phyloP scores from a whole-genome alignment of 2,888 invertebrate species.

The Chelonus formosanus region DNA sequence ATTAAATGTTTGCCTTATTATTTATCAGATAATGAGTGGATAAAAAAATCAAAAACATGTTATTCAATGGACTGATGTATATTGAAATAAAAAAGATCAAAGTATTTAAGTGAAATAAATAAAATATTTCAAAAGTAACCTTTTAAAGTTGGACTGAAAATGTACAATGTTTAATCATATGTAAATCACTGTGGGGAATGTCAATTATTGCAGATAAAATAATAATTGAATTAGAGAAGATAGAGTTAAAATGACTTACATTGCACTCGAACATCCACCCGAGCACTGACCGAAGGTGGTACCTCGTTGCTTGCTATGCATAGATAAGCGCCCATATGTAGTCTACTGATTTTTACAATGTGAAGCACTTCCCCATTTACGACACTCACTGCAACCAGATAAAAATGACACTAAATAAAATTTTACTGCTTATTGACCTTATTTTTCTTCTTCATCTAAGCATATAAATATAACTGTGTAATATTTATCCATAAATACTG shows the following conservation, averaged over 20 bases:
- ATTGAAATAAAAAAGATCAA: no score
- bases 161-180: no score
- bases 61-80: no score
- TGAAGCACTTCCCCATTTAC: constrained; percentile 88
- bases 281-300: constrained; percentile 83
- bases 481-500: no score
- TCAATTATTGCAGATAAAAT: neutral
- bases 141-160: no score
- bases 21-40: no score
- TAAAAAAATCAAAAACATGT: no score
- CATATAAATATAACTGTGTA: no score
- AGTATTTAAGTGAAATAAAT: no score
- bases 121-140: no score
- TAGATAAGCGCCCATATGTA: constrained; percentile 92
- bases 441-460: neutral
- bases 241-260: constrained; percentile 51
- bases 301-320: constrained; percentile 95
- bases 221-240: neutral
- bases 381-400: constrained; percentile 77
- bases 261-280: constrained; percentile 58
- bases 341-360: constrained; percentile 86
- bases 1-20: no score
- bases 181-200: no score
- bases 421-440: neutral
- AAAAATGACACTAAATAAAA: constrained; percentile 10